phyloP scores from a whole-genome alignment of 1,140 invertebrate species.

The Eciton burchellii region DNA sequence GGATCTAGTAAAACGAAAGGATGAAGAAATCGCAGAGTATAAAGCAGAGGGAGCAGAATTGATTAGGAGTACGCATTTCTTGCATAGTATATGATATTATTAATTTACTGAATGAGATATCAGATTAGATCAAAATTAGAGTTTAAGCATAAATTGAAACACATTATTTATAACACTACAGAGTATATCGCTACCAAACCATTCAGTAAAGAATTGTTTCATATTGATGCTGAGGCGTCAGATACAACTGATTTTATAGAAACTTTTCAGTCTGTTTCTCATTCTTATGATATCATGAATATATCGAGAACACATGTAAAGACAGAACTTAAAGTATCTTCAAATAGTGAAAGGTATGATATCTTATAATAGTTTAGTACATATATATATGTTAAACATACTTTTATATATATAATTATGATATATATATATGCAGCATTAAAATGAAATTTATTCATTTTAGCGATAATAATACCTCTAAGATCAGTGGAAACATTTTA shows the following conservation, averaged over 20 bases:
- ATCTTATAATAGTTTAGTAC: neutral
- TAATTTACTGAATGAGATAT: neutral
- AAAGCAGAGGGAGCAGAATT: slow-evolving; percentile 80
- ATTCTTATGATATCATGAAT: slow-evolving; percentile 59
- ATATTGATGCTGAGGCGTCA: slow-evolving; percentile 18
- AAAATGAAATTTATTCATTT: slow-evolving; percentile 15
- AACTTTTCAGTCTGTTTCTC: slow-evolving; percentile 55
- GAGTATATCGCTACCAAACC: slow-evolving; percentile 78
- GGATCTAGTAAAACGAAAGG: slow-evolving; percentile 79
- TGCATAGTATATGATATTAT: neutral
- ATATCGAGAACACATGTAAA: neutral
- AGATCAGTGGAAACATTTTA: neutral
- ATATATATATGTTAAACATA: neutral
- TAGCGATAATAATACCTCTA: neutral
- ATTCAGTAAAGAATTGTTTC: slow-evolving; percentile 74
- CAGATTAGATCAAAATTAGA: slow-evolving; percentile 22
- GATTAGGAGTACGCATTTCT: slow-evolving; percentile 73
- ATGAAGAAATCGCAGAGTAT: slow-evolving; percentile 81
- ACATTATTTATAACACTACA: slow-evolving; percentile 66
- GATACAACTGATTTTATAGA: slow-evolving; percentile 37
- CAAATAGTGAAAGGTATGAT: slow-evolving; percentile 30
- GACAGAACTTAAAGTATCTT: neutral
- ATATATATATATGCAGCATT: neutral
- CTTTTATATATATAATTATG: too few relatives aligned
- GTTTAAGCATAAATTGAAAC: slow-evolving; percentile 11